Base-by-base conservation (phyloP, 2,797 vertebrate species). In the Ibycter americanus region DNA sequence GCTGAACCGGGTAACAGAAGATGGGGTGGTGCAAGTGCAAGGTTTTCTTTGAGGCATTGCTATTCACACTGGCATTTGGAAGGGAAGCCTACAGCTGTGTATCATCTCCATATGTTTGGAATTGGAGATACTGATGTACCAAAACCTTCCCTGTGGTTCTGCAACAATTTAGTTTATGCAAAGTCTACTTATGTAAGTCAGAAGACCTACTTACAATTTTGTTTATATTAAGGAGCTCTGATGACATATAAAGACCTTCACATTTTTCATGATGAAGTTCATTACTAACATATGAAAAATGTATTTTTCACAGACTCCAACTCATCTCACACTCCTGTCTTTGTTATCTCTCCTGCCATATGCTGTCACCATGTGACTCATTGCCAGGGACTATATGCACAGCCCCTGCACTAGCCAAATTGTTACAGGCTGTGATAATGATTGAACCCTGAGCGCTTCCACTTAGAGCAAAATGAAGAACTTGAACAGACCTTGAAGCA, bases 291-390 rank as follows among this genome's bases (percentile, higher is more conserved):
- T 71, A 89, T 26, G 55, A 94, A 83, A 96, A 91, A 71, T 6
- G 2, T 61, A 73, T 90, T 95, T 97, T 87, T 94, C 95, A 95
- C 78, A 83, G 61, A 91, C 94, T 84, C 89, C 94, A 92, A 94
- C 93, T 87, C 82, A 96, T 44, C 62, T 96, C 83, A 66, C 65
- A 74, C 68, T 78, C 47, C 34, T 58, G 58, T 56, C 82, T 93
- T 89, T 90, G 66, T 76, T 93, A 83, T 40, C 27, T 65, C 83
- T 59, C 58, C 42, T 81, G 83, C 86, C 93, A 90, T 86, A 94
- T 93, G 88, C 81, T 85, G 83, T 83, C 63, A 67, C n/a, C 25
- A 63, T 65, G 81, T 68, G 78, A 95, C 74, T 93, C 93, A 90
- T 12, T 91, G 59, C 88, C 56, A 95, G 44, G 73, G 36, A 70